phyloP scores from a whole-genome alignment of 2,888 invertebrate species.

The Labia minor region DNA sequence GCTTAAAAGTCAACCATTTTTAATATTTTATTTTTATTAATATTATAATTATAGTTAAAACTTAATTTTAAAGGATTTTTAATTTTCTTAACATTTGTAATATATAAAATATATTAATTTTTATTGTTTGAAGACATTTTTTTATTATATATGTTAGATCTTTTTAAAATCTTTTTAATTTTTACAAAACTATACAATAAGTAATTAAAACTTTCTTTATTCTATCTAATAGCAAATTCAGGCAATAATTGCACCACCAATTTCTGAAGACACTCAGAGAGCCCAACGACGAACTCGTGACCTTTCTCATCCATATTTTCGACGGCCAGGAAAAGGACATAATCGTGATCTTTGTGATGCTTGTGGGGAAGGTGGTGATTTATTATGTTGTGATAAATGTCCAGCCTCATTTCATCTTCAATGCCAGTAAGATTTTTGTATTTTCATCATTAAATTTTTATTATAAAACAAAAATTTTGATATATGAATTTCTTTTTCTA shows the following conservation, averaged over 20 bases:
- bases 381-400: conserved; percentile 92
- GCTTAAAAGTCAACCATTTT: too few species aligned
- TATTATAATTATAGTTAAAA: too few species aligned
- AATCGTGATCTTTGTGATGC: conserved; percentile 91
- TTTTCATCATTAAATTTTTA: not conserved
- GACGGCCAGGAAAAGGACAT: conserved; percentile 75
- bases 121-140: too few species aligned
- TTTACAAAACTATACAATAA: too few species aligned
- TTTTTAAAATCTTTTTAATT: too few species aligned
- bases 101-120: too few species aligned
- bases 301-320: conserved; percentile 69
- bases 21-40: too few species aligned
- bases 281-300: conserved; percentile 46
- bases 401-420: conserved; percentile 91
- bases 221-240: conserved; percentile 61
- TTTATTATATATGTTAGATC: not conserved
- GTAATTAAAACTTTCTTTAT: too few species aligned
- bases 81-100: too few species aligned
- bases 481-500: conserved; percentile 37
- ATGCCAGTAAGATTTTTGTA: conserved; percentile 69
- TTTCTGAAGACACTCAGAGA: conserved; percentile 51
- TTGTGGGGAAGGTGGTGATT: conserved; percentile 87
- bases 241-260: conserved; percentile 76
- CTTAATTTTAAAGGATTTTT: too few species aligned
- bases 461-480: not conserved